These are phyloP conservation scores for Lepidocyrtoides sp. DNA, from an alignment of 2,888 invertebrate species.

Conservation along the genomic window DNA sequence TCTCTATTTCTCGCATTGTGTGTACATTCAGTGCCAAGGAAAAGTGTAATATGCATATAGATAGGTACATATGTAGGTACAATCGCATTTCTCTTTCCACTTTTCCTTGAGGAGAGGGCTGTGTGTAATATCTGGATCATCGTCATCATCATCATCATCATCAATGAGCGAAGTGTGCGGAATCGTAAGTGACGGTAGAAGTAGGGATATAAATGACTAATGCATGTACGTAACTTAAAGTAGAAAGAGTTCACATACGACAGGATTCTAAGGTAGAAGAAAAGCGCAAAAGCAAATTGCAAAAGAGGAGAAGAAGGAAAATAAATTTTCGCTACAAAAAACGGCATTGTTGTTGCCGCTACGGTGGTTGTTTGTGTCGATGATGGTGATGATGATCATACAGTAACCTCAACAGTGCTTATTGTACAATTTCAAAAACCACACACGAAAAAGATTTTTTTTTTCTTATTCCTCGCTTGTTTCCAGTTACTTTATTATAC, in stretches of 20 bases:
- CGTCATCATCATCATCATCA: neutral
- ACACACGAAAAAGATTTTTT: neutral
- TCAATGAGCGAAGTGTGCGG: neutral
- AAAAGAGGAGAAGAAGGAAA: neutral
- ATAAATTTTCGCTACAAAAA: neutral
- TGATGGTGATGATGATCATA: neutral
- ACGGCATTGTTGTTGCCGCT: slow-evolving; percentile 3
- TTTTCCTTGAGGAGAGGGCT: neutral
- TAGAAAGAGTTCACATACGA: neutral
- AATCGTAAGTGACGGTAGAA: neutral
- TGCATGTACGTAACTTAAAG: neutral
- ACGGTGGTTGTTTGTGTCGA: neutral
- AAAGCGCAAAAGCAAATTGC: slow-evolving; percentile 32
- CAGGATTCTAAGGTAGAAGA: neutral
- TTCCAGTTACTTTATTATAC: neutral
- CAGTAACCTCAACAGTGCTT: neutral
- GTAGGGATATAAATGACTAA: neutral
- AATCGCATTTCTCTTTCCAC: neutral
- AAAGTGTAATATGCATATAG: neutral
- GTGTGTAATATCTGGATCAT: slow-evolving; percentile 23
- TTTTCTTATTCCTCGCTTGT: neutral
- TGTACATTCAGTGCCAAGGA: too few species aligned
- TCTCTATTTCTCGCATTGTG: neutral
- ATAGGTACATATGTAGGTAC: neutral
- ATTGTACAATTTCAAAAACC: slow-evolving; percentile 25